A percentile compares a stretch with the other conserved stretches of the same genome.
These are phyloP conservation scores for Peromyscus melanophrys DNA, from an alignment of 2,797 vertebrate species.

Conservation along the genomic window DNA sequence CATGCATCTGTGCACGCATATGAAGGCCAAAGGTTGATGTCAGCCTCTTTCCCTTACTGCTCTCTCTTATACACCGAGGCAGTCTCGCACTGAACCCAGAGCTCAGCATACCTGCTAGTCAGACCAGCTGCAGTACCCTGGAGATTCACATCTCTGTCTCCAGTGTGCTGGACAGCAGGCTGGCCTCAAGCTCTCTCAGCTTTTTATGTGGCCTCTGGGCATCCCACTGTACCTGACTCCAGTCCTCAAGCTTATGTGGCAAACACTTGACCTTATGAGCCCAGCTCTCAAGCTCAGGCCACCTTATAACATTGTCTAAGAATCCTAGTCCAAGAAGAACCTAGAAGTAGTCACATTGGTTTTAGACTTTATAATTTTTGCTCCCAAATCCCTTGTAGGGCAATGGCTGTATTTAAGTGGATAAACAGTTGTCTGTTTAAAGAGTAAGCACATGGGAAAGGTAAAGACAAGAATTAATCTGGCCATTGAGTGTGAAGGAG, in stretches of 20 bases:
- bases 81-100: not conserved
- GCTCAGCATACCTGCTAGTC: not conserved
- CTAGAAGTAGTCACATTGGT: not conserved
- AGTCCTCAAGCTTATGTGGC: not conserved
- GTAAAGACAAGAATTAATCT: constrained; percentile 35
- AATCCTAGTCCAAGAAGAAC: not conserved
- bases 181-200: not conserved
- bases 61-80: not conserved
- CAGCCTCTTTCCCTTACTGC: not conserved
- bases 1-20: not conserved
- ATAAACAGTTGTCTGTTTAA: constrained; percentile 56
- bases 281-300: constrained; percentile 11
- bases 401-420: constrained; percentile 32
- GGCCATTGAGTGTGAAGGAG: not conserved
- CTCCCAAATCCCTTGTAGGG: not conserved
- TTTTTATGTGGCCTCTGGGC: not conserved
- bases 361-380: constrained; percentile 51
- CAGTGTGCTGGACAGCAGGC: not conserved
- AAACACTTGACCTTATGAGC: not conserved
- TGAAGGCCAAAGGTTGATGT: not conserved
- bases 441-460: not conserved
- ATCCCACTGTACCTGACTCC: not conserved
- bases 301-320: constrained; percentile 42
- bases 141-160: not conserved
- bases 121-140: no score